A percentile compares a stretch with the other conserved stretches of the same genome.
Conservation (phyloP, 2,888 invertebrate genomes). For the Dicycla oo region DNA sequence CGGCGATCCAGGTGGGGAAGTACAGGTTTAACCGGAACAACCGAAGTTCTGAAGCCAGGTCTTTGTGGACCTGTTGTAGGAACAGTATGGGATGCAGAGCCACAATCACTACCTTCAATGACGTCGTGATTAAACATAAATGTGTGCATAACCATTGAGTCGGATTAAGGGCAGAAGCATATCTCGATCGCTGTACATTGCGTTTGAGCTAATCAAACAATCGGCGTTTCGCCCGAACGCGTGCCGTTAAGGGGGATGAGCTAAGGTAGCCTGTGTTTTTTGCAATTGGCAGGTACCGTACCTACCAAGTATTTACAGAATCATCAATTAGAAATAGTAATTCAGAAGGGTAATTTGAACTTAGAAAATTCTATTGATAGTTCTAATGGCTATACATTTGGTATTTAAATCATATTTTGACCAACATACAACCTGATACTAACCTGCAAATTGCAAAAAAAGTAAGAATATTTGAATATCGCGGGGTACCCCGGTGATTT, state of each 20-base stretch:
- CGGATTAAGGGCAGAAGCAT: not conserved
- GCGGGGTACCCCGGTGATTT: not conserved
- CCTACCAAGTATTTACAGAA: not conserved
- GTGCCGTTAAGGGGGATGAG: too few relatives aligned
- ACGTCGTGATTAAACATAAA: slow-evolving; percentile 69
- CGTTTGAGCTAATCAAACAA: not conserved
- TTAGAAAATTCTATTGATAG: not conserved
- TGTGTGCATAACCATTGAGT: slow-evolving; percentile 68
- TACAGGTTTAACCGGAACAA: slow-evolving; percentile 78
- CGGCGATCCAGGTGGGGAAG: slow-evolving; percentile 72
- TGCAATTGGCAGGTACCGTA: not conserved
- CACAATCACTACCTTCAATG: slow-evolving; percentile 69
- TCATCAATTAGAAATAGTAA: not conserved
- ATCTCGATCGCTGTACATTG: not conserved
- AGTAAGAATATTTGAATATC: not conserved
- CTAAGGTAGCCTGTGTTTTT: too few relatives aligned
- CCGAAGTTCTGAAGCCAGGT: slow-evolving; percentile 73
- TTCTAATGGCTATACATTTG: not conserved
- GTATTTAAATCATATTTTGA: not conserved
- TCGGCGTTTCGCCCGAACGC: not conserved
- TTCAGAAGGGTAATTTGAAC: not conserved
- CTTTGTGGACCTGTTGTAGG: slow-evolving; percentile 78
- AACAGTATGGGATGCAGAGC: slow-evolving; percentile 75
- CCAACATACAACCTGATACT: not conserved
- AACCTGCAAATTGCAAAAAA: not conserved